Percentiles rank a stretch among this genome's conserved stretches.
Conservation (phyloP, 2,888 invertebrate genomes). For the Hydropsyche betteni region DNA sequence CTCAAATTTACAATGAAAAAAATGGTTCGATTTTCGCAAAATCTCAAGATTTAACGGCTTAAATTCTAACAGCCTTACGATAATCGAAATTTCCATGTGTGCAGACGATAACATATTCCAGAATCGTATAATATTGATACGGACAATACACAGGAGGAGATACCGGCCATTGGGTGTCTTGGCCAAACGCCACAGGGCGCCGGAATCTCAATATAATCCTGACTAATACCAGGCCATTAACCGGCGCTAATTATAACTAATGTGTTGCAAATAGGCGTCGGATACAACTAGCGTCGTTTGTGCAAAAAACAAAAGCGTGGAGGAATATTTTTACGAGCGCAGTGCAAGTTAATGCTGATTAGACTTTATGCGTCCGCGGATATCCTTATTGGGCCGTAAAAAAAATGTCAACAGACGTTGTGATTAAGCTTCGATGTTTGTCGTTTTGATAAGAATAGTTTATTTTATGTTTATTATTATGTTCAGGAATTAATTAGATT, state of each 20-base stretch:
- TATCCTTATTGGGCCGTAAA: background rate
- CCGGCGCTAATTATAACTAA: conserved; percentile 35
- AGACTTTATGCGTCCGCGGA: conserved; percentile 13
- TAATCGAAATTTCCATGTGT: background rate
- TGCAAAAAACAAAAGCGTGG: conserved; percentile 11
- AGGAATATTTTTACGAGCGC: conserved; percentile 6
- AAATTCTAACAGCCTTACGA: too few species aligned
- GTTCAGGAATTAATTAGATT: too few species aligned
- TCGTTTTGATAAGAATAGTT: too few species aligned
- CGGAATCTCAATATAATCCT: conserved; percentile 34
- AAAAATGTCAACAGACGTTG: background rate
- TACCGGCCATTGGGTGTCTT: conserved; percentile 19
- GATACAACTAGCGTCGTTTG: background rate
- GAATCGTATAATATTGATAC: too few species aligned
- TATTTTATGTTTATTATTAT: too few species aligned
- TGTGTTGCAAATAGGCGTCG: conserved; percentile 30
- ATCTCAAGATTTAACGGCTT: too few species aligned
- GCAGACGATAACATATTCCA: background rate
- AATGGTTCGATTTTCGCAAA: too few species aligned
- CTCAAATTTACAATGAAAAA: too few species aligned
- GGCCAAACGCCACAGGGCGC: conserved; percentile 5
- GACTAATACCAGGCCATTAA: conserved; percentile 34
- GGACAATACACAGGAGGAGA: background rate
- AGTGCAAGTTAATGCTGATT: conserved; percentile 14
- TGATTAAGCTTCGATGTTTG: too few species aligned